phyloP scores from a whole-genome alignment of 2,797 vertebrate species.

The Phrynocephalus guinanensis region DNA sequence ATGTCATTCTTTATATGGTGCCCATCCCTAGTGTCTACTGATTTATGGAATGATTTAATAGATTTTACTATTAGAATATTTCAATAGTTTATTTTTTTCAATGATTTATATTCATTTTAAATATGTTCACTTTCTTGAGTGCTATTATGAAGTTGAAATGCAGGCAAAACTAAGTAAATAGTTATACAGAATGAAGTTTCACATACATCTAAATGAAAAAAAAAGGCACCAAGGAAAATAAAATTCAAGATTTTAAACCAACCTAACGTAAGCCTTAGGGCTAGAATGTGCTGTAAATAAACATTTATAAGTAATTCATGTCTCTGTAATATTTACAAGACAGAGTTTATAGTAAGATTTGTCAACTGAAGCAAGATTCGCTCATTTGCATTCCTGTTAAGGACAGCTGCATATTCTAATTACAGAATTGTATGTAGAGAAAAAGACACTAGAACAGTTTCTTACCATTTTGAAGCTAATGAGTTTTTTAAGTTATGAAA shows the following conservation, averaged over 20 bases:
- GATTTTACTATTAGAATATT: neutral
- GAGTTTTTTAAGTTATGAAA: conserved; percentile 63
- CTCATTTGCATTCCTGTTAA: conserved; percentile 52
- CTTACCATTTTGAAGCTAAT: conserved; percentile 51
- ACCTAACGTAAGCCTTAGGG: neutral
- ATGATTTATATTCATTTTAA: neutral
- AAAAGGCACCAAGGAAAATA: neutral
- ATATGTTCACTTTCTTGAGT: no score
- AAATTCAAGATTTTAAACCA: neutral
- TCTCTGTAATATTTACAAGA: neutral
- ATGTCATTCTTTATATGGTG: no score
- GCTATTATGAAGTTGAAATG: no score
- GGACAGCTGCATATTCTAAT: conserved; percentile 38
- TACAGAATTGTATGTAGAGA: conserved; percentile 20
- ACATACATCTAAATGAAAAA: neutral
- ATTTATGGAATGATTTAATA: no score
- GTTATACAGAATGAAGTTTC: neutral
- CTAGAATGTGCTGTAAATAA: neutral
- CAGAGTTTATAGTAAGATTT: neutral
- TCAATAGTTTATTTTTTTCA: neutral
- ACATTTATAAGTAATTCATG: neutral
- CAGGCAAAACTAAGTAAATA: no score
- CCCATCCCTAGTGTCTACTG: no score
- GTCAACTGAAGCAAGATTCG: conserved; percentile 29
- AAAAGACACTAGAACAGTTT: conserved; percentile 34